A percentile compares a stretch with the other conserved stretches of the same genome.
These are phyloP conservation scores for Palaemon carinicauda DNA, from an alignment of 1,140 invertebrate species.

Conservation along the genomic window DNA sequence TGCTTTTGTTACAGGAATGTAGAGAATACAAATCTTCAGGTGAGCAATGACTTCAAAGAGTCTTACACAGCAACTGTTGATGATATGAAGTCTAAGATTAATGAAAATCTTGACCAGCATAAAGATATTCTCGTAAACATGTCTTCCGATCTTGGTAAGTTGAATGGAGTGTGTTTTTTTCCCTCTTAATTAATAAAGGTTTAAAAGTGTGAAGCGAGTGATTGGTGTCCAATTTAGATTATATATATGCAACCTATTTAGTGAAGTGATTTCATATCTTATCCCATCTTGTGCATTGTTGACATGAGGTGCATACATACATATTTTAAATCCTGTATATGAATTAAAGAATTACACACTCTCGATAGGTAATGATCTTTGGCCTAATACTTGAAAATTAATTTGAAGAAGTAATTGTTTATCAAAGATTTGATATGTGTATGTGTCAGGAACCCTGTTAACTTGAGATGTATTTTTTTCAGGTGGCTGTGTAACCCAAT, in stretches of 20 bases:
- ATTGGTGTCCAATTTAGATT: background rate
- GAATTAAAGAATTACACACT: too few species aligned
- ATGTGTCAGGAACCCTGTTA: too few species aligned
- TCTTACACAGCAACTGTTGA: background rate
- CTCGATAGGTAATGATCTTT: too few species aligned
- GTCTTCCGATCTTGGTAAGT: conserved; percentile 19
- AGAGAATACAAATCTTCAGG: background rate
- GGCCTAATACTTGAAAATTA: too few species aligned
- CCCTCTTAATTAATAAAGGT: too few species aligned
- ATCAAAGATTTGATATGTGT: background rate
- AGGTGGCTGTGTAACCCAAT: background rate
- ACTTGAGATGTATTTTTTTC: background rate
- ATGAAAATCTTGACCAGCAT: background rate
- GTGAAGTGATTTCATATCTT: too few species aligned
- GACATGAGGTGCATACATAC: too few species aligned
- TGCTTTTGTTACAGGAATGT: background rate
- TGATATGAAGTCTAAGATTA: background rate
- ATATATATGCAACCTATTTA: too few species aligned
- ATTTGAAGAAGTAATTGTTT: background rate
- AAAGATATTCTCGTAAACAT: background rate
- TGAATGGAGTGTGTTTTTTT: background rate
- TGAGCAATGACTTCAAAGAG: background rate
- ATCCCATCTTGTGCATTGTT: too few species aligned
- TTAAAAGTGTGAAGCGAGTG: background rate
- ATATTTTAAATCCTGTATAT: too few species aligned